phyloP scores from a whole-genome alignment of 2,797 vertebrate species.

The Enteromius trimaculatus region DNA sequence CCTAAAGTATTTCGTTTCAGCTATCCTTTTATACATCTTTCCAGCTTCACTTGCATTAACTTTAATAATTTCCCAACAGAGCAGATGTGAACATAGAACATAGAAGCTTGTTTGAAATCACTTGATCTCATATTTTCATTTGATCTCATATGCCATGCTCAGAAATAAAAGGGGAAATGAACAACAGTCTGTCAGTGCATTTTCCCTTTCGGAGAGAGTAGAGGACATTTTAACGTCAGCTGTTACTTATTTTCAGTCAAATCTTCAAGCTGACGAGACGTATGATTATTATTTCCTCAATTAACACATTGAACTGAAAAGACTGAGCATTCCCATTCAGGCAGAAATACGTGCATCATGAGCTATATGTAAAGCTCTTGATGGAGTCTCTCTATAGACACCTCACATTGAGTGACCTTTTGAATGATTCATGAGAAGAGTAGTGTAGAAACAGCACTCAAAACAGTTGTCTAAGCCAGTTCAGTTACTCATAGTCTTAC shows the following conservation, averaged over 20 bases:
- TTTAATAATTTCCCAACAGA: neutral
- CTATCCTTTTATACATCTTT: neutral
- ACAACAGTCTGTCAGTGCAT: neutral
- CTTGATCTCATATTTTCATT: neutral
- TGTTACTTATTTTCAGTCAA: neutral
- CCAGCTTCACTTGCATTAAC: neutral
- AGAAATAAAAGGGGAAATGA: neutral
- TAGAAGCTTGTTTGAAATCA: conserved; percentile 5
- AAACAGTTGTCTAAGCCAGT: neutral
- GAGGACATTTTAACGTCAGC: neutral
- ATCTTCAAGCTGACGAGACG: neutral
- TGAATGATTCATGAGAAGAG: conserved; percentile 1
- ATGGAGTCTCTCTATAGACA: neutral
- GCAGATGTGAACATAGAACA: neutral
- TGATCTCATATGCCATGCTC: conserved; percentile 1
- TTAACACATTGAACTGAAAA: neutral
- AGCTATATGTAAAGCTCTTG: neutral
- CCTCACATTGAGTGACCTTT: conserved; percentile 12
- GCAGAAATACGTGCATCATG: neutral
- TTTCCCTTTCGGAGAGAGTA: neutral
- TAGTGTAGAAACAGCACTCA: neutral
- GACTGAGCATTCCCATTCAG: neutral
- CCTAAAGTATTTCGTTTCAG: neutral
- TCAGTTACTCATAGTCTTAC: neutral
- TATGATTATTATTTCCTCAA: neutral